Base-by-base conservation (phyloP, 2,797 vertebrate species). In the Gephyroberyx darwinii region DNA sequence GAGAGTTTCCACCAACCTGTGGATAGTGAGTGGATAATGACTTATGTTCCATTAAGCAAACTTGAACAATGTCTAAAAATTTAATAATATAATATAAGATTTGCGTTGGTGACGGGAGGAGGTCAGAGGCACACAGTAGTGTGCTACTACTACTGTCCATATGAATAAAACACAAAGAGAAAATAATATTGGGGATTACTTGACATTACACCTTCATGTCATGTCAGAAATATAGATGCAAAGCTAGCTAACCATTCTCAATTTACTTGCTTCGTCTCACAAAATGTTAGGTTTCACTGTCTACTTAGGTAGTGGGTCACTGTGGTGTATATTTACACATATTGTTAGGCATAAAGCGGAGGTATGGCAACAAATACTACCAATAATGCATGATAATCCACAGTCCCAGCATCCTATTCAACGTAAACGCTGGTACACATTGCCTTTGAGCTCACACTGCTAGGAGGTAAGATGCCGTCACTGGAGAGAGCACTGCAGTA, bases 381-480 rank as follows among this genome's bases (percentile, higher is more conserved):
- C 17, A 2, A 48, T 48, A n/a, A n/a, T 17, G 45, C 2, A 17
- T 5, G 16, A 20, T 52, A 9, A 22, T 52, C n/a, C 16, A 50
- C 47, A 50, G 7, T n/a, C 5, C n/a, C 50, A 52, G n/a, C 8
- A 17, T 52, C n/a, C 50, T 9, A 22, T 22, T 52, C 31, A 16
- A 3, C 1, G 14, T n/a, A 56, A 35, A 35, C 6, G 31, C 69
- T 41, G 79, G 56, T 83, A 81, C 81, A 65, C 78, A 57, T 45
- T 10, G 52, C 50, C 65, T 81, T 75, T 66, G 69, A 84, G 77
- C 67, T 50, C 2, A 43, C 0, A 30, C 50, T 4, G 74, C 52
- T 31, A 53, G 56, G 63, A 75, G 65, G 65, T 64, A 33, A 62
- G 57, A 70, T 16, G 47, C 58, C 1, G 51, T 68, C 35, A 77